These are phyloP conservation scores for Nannospalax galili DNA, from an alignment of 2,113 vertebrate genomes.

Conservation along the genomic window DNA sequence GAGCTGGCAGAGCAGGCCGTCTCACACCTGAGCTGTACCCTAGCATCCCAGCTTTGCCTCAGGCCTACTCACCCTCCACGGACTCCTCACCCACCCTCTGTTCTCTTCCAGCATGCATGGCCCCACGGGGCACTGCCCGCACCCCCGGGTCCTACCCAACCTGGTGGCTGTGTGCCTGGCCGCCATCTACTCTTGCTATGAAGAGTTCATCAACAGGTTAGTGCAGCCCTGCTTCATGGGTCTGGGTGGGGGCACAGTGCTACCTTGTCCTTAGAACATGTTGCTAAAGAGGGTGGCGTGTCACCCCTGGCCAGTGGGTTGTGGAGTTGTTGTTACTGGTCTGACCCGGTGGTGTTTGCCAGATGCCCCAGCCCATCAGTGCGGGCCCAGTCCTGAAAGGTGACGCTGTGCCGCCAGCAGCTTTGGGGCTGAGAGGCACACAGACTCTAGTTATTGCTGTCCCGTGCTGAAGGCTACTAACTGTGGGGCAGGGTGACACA, in stretches of 20 bases:
- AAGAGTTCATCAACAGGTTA: slow-evolving; percentile 99
- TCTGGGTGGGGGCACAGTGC: accelerated
- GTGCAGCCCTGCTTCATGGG: slow-evolving; percentile 50
- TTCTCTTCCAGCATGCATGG: slow-evolving; percentile 96
- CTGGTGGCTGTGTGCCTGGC: slow-evolving; percentile 98
- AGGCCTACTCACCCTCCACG: accelerated
- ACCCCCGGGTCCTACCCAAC: slow-evolving; percentile 98
- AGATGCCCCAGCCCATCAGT: accelerated
- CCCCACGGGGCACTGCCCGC: slow-evolving; percentile 97
- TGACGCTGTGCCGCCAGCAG: accelerated
- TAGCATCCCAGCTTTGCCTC: background rate
- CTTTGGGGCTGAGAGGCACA: accelerated
- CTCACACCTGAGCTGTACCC: background rate
- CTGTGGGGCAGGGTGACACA: accelerated
- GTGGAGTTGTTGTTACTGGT: background rate
- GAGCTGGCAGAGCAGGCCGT: accelerated
- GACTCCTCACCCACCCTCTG: background rate
- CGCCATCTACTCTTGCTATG: slow-evolving; percentile 99
- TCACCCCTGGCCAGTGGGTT: background rate
- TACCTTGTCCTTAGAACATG: accelerated
- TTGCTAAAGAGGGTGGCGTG: accelerated
- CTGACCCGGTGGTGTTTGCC: background rate
- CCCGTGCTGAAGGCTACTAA: background rate
- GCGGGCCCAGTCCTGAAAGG: background rate
- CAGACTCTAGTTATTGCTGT: background rate